These are phyloP conservation scores for Ooceraea biroi DNA, from an alignment of 1,140 invertebrate genomes.

Conservation along the genomic window DNA sequence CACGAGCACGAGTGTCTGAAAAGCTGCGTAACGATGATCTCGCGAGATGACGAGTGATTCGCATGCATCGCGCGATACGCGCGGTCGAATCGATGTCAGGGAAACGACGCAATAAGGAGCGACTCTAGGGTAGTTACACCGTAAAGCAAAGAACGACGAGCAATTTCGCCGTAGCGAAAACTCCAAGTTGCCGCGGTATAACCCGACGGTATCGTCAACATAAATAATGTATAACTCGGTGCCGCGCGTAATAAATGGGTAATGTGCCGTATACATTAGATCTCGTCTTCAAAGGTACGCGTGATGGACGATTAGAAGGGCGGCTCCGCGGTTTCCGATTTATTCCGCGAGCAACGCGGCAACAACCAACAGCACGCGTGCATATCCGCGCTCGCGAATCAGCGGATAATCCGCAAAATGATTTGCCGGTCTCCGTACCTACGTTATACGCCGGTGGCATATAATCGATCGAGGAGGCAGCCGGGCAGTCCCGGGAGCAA, in stretches of 20 bases:
- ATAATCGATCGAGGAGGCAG: conserved; percentile 37
- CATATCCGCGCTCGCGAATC: conserved; percentile 1
- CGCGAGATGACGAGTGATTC: background rate
- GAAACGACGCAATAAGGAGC: conserved; percentile 14
- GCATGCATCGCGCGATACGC: background rate
- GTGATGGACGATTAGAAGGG: conserved; percentile 41
- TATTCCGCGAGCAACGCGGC: conserved; percentile 1
- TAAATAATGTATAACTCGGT: conserved; percentile 53
- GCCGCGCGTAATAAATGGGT: conserved; percentile 39
- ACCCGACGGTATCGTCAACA: conserved; percentile 19
- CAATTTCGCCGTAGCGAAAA: conserved; percentile 35
- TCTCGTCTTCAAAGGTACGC: conserved; percentile 33
- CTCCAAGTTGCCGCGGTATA: conserved; percentile 1
- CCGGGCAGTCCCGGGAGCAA: background rate
- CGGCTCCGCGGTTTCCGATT: conserved; percentile 25
- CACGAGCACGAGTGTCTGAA: background rate
- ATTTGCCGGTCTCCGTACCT: conserved; percentile 2
- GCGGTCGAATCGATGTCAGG: conserved; percentile 7
- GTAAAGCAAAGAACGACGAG: conserved; percentile 18
- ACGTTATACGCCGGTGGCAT: background rate
- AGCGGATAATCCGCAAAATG: conserved; percentile 14
- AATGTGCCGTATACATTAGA: conserved; percentile 53
- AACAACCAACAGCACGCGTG: conserved; percentile 21
- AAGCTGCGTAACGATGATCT: background rate
- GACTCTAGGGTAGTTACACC: conserved; percentile 8